Evolutionary conservation across 2,888 invertebrate genomes (phyloP), one percentile per base, ranked within the genome.

Genomic region (Drosophila yooni): DNA sequence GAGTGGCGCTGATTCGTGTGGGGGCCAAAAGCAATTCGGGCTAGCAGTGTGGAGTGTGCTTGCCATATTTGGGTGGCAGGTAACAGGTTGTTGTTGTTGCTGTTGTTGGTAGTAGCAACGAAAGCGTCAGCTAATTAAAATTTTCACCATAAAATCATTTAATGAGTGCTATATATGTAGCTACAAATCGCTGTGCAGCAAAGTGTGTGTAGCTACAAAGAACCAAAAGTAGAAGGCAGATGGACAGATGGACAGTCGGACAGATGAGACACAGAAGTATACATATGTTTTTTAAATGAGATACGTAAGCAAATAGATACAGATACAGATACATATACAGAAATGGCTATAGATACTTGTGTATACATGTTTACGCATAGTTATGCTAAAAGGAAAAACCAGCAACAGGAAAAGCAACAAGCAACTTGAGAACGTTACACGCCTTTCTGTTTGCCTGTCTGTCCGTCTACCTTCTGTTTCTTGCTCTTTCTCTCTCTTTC

Each of bases 71-170:
- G 69, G 63, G 8, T 7, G 4, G 27, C 21, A 29, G 50, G 21
- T 63, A 74, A 74, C 63, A 69, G 63, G 74, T 74, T 74, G 57
- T 69, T 74, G 43, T 18, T 74, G 43, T 18, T 21, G 48, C 33
- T 56, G 46, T 2, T 46, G 25, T 25, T 25, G 46, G 46, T 8
- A 46, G 15, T 46, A 25, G 25, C 25, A 25, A 46, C 69, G 40
- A 48, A 69, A 46, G 61, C 71, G 60, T n/a, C 18, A 63, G 74
- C 86, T 88, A 81, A 86, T 86, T 86, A 89, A 87, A 74, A 86
- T 86, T 88, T 87, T 72, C 68, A 79, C 73, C 86, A 82, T 71
- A 62, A 76, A 80, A 74, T 56, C 71, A 72, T 70, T 88, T 65
- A 81, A 79, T 68, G 75, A 68, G 71, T 74, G 78, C 73, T 70